Evolutionary conservation across 1,140 invertebrate genomes (phyloP).

Genomic region (Bactericera cockerelli): DNA sequence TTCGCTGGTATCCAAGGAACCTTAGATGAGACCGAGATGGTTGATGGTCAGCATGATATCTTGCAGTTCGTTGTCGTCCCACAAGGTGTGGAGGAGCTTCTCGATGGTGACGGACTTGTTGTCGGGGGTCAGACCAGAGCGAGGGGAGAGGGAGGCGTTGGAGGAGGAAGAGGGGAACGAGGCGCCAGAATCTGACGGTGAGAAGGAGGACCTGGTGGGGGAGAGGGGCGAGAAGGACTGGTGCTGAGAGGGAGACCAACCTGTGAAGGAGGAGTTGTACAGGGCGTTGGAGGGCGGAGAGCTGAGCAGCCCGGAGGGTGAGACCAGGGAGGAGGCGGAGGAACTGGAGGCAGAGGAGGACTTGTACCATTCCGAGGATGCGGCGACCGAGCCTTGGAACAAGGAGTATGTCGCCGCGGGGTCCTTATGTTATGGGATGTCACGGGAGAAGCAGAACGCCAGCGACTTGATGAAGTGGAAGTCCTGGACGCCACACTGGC

Average conservation of each 20-base stretch:
- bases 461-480: conserved; percentile 88
- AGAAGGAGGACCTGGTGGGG: neutral
- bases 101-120: conserved; percentile 14
- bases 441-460: conserved; percentile 57
- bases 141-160: neutral
- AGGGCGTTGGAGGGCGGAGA: neutral
- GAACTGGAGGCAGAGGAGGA: neutral
- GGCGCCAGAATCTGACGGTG: neutral
- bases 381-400: conserved; percentile 3
- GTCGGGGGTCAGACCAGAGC: conserved; percentile 8
- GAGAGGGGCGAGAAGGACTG: neutral
- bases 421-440: conserved; percentile 72
- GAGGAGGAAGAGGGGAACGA: neutral
- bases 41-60: conserved; percentile 16
- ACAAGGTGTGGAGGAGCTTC: conserved; percentile 16
- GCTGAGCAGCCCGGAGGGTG: neutral
- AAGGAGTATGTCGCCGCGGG: conserved; percentile 31
- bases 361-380: conserved; percentile 2
- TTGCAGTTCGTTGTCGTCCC: conserved; percentile 14
- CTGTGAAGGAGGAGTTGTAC: neutral
- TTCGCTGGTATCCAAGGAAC: no score
- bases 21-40: conserved; percentile 14
- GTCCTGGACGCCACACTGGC: conserved; percentile 75
- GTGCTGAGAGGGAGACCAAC: neutral
- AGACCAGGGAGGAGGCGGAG: neutral